Evolutionary conservation across 2,797 vertebrate genomes (phyloP), one percentile per base, ranked within the genome.

Genomic region (Fratercula arctica): DNA sequence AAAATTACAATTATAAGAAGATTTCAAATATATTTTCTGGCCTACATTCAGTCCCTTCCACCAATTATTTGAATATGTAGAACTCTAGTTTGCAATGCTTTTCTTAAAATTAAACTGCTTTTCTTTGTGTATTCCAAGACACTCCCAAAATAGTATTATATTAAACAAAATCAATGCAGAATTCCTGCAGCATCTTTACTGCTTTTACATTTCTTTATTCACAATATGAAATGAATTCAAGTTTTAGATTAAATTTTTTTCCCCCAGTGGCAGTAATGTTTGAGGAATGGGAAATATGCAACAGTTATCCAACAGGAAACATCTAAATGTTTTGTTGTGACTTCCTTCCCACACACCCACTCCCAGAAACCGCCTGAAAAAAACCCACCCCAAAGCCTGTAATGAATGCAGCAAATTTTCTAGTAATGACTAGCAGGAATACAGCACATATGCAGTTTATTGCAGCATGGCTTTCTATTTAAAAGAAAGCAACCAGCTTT

Each of bases 251-350:
- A 60, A 77, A 85, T 89, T 81, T 78, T 61, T 87, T 95, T 39
- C 16, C 50, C 79, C 85, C 85, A 63, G 57, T 54, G 15, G 85
- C 85, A 87, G 39, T 60, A 64, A 70, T 18, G 74, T 84, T 85
- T 93, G 85, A 96, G 86, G 93, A 97, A 95, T 84, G 94, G 93
- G 75, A 97, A 97, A 93, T 92, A 96, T 91, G 85, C 76, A 95
- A 89, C 95, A 95, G 95, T 94, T 97, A 97, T 92, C 72, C 88
- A 97, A 97, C 96, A 98, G 97, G 97, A 98, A 98, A 97, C 28
- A 78, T 79, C 75, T 86, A 95, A 92, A 95, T 93, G 88, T 96
- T 97, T 90, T 97, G 86, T 85, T 73, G 95, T 46, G 88, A 97
- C 89, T 97, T 97, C 97, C 96, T 97, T 97, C 67, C 57, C 96